Percentiles rank a stretch among this genome's conserved stretches.
Conservation (phyloP, 2,888 invertebrate genomes). For the Aphrophora alni region DNA sequence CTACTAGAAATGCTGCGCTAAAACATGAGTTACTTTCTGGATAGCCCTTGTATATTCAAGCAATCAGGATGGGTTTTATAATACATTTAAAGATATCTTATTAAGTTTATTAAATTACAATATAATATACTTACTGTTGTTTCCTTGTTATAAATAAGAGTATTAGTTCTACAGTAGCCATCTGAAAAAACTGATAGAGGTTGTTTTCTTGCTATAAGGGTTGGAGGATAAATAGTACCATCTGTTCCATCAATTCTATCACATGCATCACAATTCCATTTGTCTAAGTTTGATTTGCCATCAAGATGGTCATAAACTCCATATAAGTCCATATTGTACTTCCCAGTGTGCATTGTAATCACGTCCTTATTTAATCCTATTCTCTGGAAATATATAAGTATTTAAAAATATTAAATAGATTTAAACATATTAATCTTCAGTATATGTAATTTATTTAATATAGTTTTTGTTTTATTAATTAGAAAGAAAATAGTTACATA, state of each 20-base stretch:
- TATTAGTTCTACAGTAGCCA: not conserved
- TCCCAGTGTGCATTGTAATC: slow-evolving; percentile 19
- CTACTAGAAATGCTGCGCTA: no score
- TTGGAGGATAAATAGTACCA: slow-evolving; percentile 18
- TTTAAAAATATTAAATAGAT: not conserved
- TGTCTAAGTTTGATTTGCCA: not conserved
- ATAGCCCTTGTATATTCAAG: no score
- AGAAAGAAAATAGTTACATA: no score
- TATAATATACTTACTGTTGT: not conserved
- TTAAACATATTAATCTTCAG: no score
- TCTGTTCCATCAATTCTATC: slow-evolving; percentile 7
- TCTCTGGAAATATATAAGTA: not conserved
- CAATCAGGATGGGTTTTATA: no score
- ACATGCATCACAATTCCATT: slow-evolving; percentile 11
- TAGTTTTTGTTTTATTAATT: no score
- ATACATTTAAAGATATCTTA: no score
- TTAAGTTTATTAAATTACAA: no score
- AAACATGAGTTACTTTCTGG: no score
- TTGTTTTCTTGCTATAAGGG: not conserved
- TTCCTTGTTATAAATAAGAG: not conserved
- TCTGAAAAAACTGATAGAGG: not conserved
- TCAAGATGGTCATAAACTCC: slow-evolving; percentile 11
- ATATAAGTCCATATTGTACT: not conserved
- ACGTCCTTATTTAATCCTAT: slow-evolving; percentile 17
- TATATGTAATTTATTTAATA: no score